Evolutionary conservation across 2,113 vertebrate genomes (phyloP).

Genomic region (Zeus faber): DNA sequence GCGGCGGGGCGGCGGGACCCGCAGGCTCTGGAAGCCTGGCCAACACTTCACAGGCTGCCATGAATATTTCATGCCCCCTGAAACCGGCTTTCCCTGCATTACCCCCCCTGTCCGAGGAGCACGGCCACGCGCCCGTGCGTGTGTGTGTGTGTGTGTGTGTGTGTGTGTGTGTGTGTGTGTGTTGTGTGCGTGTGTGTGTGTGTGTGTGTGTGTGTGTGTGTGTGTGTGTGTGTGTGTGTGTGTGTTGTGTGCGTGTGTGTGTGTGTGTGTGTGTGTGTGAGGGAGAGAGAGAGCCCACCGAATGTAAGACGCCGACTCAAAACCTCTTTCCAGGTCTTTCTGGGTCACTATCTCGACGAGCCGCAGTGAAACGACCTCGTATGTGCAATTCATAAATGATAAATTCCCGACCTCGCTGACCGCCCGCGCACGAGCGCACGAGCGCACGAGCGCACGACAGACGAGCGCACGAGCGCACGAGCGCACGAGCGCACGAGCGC

Average conservation of each 20-base stretch:
- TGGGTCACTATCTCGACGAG: no score
- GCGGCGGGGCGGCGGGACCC: constrained; percentile 31
- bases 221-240: background rate
- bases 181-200: background rate
- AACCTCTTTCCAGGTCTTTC: no score
- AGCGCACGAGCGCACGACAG: no score
- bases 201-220: background rate
- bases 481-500: no score
- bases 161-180: constrained; percentile 1
- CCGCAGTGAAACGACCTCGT: no score
- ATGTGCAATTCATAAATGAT: no score
- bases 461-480: no score
- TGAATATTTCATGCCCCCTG: constrained; percentile 68
- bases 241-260: background rate
- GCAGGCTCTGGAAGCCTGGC: constrained; percentile 34
- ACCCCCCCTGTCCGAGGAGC: constrained; percentile 27
- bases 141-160: background rate
- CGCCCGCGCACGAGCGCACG: no score
- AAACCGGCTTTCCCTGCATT: constrained; percentile 47
- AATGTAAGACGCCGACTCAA: no score
- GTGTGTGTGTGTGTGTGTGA: background rate
- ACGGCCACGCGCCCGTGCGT: background rate
- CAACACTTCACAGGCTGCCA: constrained; percentile 45
- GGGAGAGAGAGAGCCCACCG: background rate
- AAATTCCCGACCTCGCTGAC: no score